A percentile compares a stretch with the other conserved stretches of the same genome.
Conservation (phyloP, 2,888 invertebrate species). For the Hypercompe scribonia region DNA sequence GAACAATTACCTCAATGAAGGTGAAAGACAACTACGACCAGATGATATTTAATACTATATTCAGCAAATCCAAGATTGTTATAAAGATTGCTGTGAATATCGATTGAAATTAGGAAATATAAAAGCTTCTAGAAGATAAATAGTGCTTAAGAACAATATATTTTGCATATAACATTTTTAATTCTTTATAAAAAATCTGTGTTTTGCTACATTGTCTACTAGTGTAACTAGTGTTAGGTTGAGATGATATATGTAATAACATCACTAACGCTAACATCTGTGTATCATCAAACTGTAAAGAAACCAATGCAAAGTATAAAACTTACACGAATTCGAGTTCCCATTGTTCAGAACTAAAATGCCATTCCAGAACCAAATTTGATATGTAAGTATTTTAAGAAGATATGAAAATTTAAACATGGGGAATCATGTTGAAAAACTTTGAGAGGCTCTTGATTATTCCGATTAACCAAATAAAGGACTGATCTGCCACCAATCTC, state of each 20-base stretch:
- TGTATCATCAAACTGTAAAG: too few relatives aligned
- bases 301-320: too few relatives aligned
- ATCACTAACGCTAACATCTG: too few relatives aligned
- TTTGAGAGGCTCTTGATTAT: too few relatives aligned
- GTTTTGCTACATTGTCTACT: not conserved
- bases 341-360: too few relatives aligned
- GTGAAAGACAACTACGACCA: conserved; percentile 9
- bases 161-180: too few relatives aligned
- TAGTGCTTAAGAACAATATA: too few relatives aligned
- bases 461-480: too few relatives aligned
- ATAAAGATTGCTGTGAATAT: not conserved
- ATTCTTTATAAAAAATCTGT: not conserved
- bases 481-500: not conserved
- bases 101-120: not conserved
- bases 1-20: conserved; percentile 2
- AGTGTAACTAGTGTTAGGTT: too few relatives aligned
- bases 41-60: not conserved
- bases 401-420: too few relatives aligned
- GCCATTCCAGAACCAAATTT: not conserved
- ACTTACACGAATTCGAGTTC: not conserved
- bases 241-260: too few relatives aligned
- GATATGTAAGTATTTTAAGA: not conserved
- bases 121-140: not conserved
- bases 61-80: not conserved
- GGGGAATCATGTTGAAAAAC: too few relatives aligned